Base-by-base conservation (phyloP, 2,113 vertebrate species). In the Campylorhamphus procurvoides region DNA sequence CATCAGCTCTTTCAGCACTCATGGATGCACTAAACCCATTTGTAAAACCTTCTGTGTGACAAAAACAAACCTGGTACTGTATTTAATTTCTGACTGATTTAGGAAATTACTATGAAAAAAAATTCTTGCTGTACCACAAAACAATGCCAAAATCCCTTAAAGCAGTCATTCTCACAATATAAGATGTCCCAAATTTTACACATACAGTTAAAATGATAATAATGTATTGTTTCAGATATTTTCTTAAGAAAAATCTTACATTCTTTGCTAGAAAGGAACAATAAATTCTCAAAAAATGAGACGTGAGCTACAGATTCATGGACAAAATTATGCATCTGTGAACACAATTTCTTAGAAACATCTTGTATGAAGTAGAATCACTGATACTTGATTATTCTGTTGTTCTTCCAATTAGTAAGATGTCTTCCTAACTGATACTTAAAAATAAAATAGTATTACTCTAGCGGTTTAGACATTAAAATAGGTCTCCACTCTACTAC, bases 141-240 rank as follows among this genome's bases (percentile, higher is more conserved):
- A 63, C 7, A 75, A 90, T 72, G 10, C 25, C 23, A 77, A 84
- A 75, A 14, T 2, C 3, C 39, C 20, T 78, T 68, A 59, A 60
- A 84, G 46, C 28, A 56, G 27, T 37, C 47, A 72, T 55, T 58
- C 9, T 53, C 5, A 56, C 46, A 72, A 49, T 39, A 35, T 62
- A 80, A 46, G 47, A 59, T 13, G 17, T 53, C n/a, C 40, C 27
- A 44, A 14, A 74, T 13, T 63, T 37, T 13, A 29, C 49, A 49
- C 18, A 79, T 0, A 0, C 27, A 79, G 53, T 18, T 72, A 68
- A 60, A 88, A 83, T 60, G 0, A n/a, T 31, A 59, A 67, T 42
- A 72, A 72, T 27, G 4, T 37, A 56, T n/a, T 76, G 18, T 44
- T 75, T 46, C 39, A 35, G 14, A 9, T 46, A 25, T 55, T 75